phyloP scores from a whole-genome alignment of 2,113 vertebrate genomes.

The Myrmecobius fasciatus region DNA sequence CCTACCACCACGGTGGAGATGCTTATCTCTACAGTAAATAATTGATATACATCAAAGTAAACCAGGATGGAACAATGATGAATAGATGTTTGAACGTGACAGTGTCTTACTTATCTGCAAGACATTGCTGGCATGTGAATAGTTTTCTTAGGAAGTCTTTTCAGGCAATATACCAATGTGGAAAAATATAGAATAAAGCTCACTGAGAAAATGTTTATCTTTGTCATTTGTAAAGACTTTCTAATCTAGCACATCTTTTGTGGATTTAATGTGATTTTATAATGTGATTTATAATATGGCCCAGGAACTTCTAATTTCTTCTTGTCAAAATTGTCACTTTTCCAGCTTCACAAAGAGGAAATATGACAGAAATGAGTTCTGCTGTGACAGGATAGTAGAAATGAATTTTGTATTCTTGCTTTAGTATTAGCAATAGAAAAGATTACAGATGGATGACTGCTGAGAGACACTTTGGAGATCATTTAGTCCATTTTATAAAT shows the following conservation, averaged over 20 bases:
- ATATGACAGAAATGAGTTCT: no score
- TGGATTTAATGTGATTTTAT: not conserved
- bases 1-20: not conserved
- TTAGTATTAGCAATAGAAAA: not conserved
- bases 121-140: no score
- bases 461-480: not conserved
- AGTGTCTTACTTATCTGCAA: not conserved
- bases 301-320: not conserved
- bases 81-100: not conserved
- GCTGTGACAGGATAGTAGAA: not conserved
- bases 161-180: not conserved
- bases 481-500: not conserved
- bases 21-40: not conserved
- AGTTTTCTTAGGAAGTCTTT: not conserved
- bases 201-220: not conserved
- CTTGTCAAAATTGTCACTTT: not conserved
- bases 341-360: not conserved
- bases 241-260: not conserved
- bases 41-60: not conserved
- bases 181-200: not conserved
- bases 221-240: not conserved
- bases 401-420: not conserved
- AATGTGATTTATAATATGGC: not conserved
- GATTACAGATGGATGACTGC: not conserved
- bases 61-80: not conserved